These are phyloP conservation scores for Liodrosophila aerea DNA, from an alignment of 2,888 invertebrate species.

Conservation along the genomic window DNA sequence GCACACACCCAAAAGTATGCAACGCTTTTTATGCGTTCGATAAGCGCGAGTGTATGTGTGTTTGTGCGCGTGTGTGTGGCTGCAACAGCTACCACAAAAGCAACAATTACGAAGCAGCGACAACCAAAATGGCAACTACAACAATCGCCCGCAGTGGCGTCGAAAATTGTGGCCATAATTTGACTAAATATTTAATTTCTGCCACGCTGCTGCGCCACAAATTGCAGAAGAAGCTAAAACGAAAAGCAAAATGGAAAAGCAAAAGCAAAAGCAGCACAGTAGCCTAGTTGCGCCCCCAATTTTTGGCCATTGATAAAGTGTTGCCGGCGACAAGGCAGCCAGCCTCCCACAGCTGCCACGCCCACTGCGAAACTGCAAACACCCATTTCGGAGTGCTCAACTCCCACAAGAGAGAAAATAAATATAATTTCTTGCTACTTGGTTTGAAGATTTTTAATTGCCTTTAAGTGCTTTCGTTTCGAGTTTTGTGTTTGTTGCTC, in stretches of 20 bases:
- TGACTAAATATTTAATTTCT: slow-evolving; percentile 75
- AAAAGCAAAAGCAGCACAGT: slow-evolving; percentile 8
- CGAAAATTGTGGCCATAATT: slow-evolving; percentile 72
- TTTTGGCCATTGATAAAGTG: slow-evolving; percentile 66
- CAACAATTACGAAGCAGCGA: slow-evolving; percentile 53
- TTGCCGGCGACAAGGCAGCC: slow-evolving; percentile 26
- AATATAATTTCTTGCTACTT: slow-evolving; percentile 70
- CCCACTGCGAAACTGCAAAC: no score
- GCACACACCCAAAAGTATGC: slow-evolving; percentile 54
- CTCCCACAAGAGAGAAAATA: slow-evolving; percentile 53
- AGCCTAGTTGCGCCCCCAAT: slow-evolving; percentile 1
- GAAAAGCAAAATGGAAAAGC: slow-evolving; percentile 21
- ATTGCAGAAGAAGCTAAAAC: slow-evolving; percentile 26
- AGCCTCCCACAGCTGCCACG: not conserved
- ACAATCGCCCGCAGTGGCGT: slow-evolving; percentile 31
- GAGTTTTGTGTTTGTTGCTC: slow-evolving; percentile 30
- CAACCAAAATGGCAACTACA: slow-evolving; percentile 9
- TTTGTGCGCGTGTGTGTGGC: slow-evolving; percentile 6
- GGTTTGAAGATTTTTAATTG: slow-evolving; percentile 72
- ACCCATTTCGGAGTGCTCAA: slow-evolving; percentile 1
- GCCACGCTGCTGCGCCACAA: slow-evolving; percentile 36
- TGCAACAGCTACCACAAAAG: slow-evolving; percentile 20
- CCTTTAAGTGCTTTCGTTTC: slow-evolving; percentile 66
- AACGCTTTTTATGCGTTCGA: slow-evolving; percentile 27
- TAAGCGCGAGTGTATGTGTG: not conserved